phyloP scores from a whole-genome alignment of 2,113 vertebrate species.

The Thalassoma bifasciatum region DNA sequence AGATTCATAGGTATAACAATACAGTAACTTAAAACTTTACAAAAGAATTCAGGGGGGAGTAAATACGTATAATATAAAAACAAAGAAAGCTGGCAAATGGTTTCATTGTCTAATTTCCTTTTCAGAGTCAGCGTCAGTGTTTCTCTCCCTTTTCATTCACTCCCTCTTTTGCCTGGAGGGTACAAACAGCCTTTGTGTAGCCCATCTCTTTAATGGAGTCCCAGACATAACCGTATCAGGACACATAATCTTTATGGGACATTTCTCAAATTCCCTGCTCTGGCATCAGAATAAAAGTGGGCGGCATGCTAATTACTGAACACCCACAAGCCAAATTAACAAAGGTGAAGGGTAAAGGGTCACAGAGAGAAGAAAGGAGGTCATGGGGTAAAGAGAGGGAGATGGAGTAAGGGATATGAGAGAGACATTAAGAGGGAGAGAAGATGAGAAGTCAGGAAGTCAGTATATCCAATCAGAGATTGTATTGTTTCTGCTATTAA shows the following conservation, averaged over 20 bases:
- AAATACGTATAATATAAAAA: background rate
- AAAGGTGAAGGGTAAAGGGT: slow-evolving; percentile 67
- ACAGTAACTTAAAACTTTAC: background rate
- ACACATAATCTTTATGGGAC: slow-evolving; percentile 79
- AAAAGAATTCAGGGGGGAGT: background rate
- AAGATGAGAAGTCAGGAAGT: slow-evolving; percentile 65
- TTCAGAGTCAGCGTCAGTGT: slow-evolving; percentile 12
- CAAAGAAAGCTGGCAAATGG: background rate
- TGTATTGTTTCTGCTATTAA: slow-evolving; percentile 80
- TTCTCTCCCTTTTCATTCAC: slow-evolving; percentile 16
- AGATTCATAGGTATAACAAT: background rate
- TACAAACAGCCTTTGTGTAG: slow-evolving; percentile 77
- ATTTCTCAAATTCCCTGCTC: slow-evolving; percentile 81
- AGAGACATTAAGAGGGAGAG: slow-evolving; percentile 42
- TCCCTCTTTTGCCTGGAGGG: slow-evolving; percentile 19
- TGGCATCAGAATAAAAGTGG: slow-evolving; percentile 74
- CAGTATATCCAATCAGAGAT: slow-evolving; percentile 70
- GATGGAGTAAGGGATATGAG: slow-evolving; percentile 65
- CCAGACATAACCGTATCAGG: slow-evolving; percentile 80
- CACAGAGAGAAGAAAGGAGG: slow-evolving; percentile 56
- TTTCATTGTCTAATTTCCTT: background rate
- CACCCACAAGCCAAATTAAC: slow-evolving; percentile 77
- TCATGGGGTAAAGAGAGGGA: slow-evolving; percentile 49
- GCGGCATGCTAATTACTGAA: slow-evolving; percentile 73
- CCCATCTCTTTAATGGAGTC: slow-evolving; percentile 70